Base-by-base conservation (phyloP, 2,113 vertebrate species). In the Pao palembangensis region DNA sequence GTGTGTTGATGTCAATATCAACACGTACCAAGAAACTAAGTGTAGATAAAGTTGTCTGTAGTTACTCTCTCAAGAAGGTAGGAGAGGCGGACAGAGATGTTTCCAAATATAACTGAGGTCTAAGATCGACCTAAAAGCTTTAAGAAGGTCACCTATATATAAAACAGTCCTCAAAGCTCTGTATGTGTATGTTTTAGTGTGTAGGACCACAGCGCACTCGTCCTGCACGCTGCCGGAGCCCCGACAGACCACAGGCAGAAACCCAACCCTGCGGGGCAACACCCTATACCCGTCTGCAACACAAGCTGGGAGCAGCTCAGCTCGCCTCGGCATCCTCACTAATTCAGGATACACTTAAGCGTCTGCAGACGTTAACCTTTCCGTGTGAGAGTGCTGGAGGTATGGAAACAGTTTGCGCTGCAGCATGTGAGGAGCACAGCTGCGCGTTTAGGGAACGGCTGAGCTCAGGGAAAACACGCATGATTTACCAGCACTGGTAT, bases 281-380 rank as follows among this genome's bases (percentile, higher is more conserved):
- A 83, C 55, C 44, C 55, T 58, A 52, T 64, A 66, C 57, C 63
- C 54, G 59, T 65, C 23, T 25, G 67, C 58, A 70, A 41, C 57
- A 46, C 55, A 49, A 51, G 62, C 55, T 76, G 81, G 78, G 78
- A 76, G 65, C 62, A 52, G 25, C 57, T 64, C 78, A 65, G 67
- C 69, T 74, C 51, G 34, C 60, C 71, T 69, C 64, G 73, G 73
- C 71, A 72, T 78, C 79, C 73, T 71, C 58, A 34, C 82, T 88
- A 88, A 86, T 88, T 86, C 52, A 13, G 84, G 84, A 85, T 74
- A 73, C 84, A 76, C 82, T 80, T 83, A 77, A 62, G 67, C 78
- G 72, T 71, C 58, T 50, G 54, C 69, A 49, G 51, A 72, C 65
- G 69, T 56, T 65, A 81, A 75, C 72, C 82, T 78, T 77, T 65